Conservation (phyloP, 2,888 invertebrate species). For the Tetragonisca angustula region DNA sequence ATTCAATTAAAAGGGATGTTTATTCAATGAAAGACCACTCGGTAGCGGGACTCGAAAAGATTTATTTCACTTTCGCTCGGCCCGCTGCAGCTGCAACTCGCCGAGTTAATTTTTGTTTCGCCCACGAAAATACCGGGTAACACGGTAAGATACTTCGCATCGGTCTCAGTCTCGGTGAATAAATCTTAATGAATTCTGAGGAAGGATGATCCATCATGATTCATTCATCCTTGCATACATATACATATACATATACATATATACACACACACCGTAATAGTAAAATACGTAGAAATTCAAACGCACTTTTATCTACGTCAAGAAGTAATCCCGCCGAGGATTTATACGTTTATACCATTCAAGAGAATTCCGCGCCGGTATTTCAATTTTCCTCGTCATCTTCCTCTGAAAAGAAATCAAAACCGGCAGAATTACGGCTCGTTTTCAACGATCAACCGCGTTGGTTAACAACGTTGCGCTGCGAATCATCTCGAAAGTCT, state of each 20-base stretch:
- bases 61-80: too few relatives aligned
- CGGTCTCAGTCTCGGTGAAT: background rate
- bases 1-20: too few relatives aligned
- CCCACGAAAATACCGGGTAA: too few relatives aligned
- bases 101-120: background rate
- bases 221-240: background rate
- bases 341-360: slow-evolving; percentile 8
- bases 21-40: too few relatives aligned
- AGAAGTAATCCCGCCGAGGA: slow-evolving; percentile 22
- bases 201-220: background rate
- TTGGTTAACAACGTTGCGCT: background rate
- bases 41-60: too few relatives aligned
- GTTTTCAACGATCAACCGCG: background rate
- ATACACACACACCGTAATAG: background rate
- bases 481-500: background rate
- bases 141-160: background rate
- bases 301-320: slow-evolving; percentile 28
- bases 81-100: too few relatives aligned
- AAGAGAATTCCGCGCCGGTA: slow-evolving; percentile 2
- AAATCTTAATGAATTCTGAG: slow-evolving; percentile 9
- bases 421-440: background rate
- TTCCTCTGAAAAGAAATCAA: background rate
- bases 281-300: slow-evolving; percentile 24
- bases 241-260: background rate
- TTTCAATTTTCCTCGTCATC: slow-evolving; percentile 22